Percentiles rank a stretch among this genome's conserved stretches.
phyloP scores from a whole-genome alignment of 1,140 invertebrate genomes.

The Drosophila navojoa region DNA sequence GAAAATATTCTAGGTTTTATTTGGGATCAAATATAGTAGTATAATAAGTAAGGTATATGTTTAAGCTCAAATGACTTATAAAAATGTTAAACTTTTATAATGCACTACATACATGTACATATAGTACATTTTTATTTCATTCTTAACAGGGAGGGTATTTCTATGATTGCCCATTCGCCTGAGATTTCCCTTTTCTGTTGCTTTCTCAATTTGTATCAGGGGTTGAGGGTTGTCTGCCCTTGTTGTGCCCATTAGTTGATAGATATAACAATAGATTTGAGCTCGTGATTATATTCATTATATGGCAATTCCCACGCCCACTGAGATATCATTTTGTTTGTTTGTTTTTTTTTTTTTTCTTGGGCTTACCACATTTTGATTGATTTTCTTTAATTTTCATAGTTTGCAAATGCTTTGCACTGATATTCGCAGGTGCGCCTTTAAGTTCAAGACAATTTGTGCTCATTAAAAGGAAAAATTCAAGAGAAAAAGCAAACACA shows the following conservation, averaged over 20 bases:
- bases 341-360: neutral
- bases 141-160: neutral
- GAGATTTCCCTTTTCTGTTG: neutral
- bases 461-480: slow-evolving; percentile 73
- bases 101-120: too few species aligned
- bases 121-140: too few species aligned
- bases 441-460: slow-evolving; percentile 70
- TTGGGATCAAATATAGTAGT: too few species aligned
- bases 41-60: too few species aligned
- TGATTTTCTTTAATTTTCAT: slow-evolving; percentile 26
- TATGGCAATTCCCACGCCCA: slow-evolving; percentile 44
- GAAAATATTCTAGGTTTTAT: too few species aligned
- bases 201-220: slow-evolving; percentile 29
- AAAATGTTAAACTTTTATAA: too few species aligned
- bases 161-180: neutral
- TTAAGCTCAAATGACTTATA: too few species aligned
- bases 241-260: slow-evolving; percentile 27
- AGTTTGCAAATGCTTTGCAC: slow-evolving; percentile 21
- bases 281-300: slow-evolving; percentile 26
- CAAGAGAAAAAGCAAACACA: slow-evolving; percentile 41
- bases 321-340: neutral
- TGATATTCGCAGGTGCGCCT: slow-evolving; percentile 50
- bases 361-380: slow-evolving; percentile 6
- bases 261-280: slow-evolving; percentile 23
- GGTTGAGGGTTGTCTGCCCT: slow-evolving; percentile 42